These are phyloP conservation scores for Yponomeuta malinellus DNA, from an alignment of 2,888 invertebrate species.

Conservation along the genomic window DNA sequence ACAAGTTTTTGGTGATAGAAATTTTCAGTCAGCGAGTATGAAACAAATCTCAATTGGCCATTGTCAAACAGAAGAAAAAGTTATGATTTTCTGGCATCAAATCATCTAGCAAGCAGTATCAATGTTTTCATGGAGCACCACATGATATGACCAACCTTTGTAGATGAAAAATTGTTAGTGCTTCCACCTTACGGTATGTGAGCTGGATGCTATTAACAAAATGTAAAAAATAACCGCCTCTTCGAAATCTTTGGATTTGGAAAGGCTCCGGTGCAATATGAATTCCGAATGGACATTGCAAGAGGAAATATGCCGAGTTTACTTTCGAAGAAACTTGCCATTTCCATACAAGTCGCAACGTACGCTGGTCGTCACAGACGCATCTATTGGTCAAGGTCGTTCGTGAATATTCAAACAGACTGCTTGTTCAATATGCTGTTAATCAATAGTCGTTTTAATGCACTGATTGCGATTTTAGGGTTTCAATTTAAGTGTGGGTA, in stretches of 20 bases:
- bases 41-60: too few relatives aligned
- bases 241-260: too few relatives aligned
- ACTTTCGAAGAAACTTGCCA: not conserved
- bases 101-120: too few relatives aligned
- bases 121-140: too few relatives aligned
- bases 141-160: too few relatives aligned
- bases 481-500: too few relatives aligned
- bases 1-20: too few relatives aligned
- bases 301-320: not conserved
- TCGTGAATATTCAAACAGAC: conserved; percentile 48
- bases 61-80: too few relatives aligned
- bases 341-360: not conserved
- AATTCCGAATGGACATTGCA: not conserved
- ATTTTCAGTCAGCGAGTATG: too few relatives aligned
- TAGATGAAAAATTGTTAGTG: not conserved
- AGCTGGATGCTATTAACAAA: too few relatives aligned
- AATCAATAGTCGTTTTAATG: conserved; percentile 19
- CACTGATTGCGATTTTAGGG: not conserved
- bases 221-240: too few relatives aligned
- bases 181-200: not conserved
- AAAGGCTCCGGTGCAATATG: not conserved
- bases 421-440: conserved; percentile 31
- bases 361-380: conserved; percentile 24
- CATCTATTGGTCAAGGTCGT: conserved; percentile 53
- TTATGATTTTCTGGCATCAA: too few relatives aligned